These are phyloP conservation scores for Eulemur rubriventer DNA, from an alignment of 2,797 vertebrate genomes.

Conservation along the genomic window DNA sequence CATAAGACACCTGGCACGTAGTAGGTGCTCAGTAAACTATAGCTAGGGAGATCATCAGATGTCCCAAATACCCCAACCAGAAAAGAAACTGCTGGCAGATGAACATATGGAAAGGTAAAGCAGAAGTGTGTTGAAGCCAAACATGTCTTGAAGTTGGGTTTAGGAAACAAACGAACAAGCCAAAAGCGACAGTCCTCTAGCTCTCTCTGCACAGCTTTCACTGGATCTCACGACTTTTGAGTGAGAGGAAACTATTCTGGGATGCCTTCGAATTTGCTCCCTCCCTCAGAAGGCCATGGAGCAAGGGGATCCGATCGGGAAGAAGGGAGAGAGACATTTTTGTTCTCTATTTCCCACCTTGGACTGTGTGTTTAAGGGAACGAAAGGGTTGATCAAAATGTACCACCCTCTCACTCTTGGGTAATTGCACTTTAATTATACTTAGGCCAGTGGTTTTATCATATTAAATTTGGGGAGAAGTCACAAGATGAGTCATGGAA, in stretches of 20 bases:
- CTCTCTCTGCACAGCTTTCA: not conserved
- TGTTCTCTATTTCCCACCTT: not conserved
- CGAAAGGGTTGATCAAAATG: not conserved
- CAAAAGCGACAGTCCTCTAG: not conserved
- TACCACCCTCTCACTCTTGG: conserved; percentile 23
- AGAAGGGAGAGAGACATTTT: not conserved
- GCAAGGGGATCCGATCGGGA: not conserved
- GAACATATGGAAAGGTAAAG: not conserved
- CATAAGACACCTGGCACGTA: not conserved
- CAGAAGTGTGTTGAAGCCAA: not conserved
- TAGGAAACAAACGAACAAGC: not conserved
- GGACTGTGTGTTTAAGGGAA: not conserved
- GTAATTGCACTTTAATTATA: conserved; percentile 64
- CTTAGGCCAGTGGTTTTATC: conserved; percentile 64
- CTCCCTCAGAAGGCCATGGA: not conserved
- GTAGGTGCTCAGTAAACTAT: not conserved
- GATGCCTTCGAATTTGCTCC: not conserved
- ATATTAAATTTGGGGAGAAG: conserved; percentile 60
- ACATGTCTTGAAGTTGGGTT: not conserved
- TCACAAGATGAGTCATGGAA: conserved; percentile 75
- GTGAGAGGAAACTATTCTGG: not conserved
- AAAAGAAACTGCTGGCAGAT: not conserved
- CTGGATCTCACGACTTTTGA: not conserved
- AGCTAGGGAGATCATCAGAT: not conserved
- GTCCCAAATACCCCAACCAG: not conserved